These are phyloP conservation scores for Drosophila mettleri DNA, from an alignment of 2,888 invertebrate genomes.

Conservation along the genomic window DNA sequence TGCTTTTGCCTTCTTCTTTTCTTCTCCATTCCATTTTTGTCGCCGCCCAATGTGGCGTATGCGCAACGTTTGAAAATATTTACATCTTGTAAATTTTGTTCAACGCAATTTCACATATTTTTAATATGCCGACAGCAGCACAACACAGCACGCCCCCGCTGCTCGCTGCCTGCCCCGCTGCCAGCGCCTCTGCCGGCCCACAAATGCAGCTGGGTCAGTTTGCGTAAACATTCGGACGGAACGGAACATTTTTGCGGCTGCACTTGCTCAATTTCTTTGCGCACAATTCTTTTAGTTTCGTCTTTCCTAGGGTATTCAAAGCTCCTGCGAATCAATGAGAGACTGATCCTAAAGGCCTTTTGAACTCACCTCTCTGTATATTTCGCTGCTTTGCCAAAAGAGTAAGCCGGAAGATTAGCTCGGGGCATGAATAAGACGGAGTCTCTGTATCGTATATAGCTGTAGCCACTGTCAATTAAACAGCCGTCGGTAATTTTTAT, in stretches of 20 bases:
- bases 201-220: constrained; percentile 13
- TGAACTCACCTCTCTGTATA: neutral
- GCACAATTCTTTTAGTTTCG: neutral
- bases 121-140: constrained; percentile 25
- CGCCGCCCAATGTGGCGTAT: constrained; percentile 27
- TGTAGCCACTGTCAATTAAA: neutral
- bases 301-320: neutral
- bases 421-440: too few relatives aligned
- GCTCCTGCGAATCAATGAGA: neutral
- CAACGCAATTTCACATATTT: constrained; percentile 31
- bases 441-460: too few relatives aligned
- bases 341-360: neutral
- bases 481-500: neutral
- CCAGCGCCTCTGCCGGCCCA: neutral
- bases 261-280: constrained; percentile 34
- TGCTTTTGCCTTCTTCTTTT: neutral
- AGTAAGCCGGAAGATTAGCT: too few relatives aligned
- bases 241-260: constrained; percentile 36
- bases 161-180: neutral
- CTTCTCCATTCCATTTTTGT: too few relatives aligned
- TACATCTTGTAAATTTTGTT: constrained; percentile 26
- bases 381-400: too few relatives aligned
- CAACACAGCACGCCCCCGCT: neutral
- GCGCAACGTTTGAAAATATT: constrained; percentile 45
- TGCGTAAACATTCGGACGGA: constrained; percentile 38